Evolutionary conservation across 1,140 invertebrate species (phyloP), one percentile per base, ranked within the genome.

Genomic region (Eufriesea mexicana): DNA sequence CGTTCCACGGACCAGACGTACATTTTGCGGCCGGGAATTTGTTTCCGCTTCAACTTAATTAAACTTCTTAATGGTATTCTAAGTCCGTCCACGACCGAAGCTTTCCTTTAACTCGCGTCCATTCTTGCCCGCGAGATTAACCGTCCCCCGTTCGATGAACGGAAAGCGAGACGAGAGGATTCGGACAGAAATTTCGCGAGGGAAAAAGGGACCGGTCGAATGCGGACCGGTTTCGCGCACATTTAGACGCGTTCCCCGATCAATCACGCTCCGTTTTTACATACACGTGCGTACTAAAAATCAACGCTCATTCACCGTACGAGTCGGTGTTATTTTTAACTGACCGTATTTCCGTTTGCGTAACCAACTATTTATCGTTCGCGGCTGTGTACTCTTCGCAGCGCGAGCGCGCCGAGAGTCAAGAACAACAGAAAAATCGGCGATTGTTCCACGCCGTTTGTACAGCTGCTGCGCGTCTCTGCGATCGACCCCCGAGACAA

Each of bases 61-160:
- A 73, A 73, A 79, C 78, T 79, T 79, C 57, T 73, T 79, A 45
- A 79, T 79, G 55, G 57, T 45, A 62, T 73, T 79, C 78, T 18
- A 72, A 73, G 70, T 54, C n/a, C 49, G 25, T n/a, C 59, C 28
- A 51, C 16, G 45, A 51, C 16, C 4, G 49, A 73, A 73, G 62
- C 68, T 79, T 80, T 64, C 78, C 28, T 80, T 80, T 80, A 64
- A 73, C 28, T 73, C 70, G 23, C 55, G 45, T 61, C 55, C 67
- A 57, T 62, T 57, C 55, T 47, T 67, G 54, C 71, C 71, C 72
- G 55, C 55, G 66, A 67, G 61, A 79, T 73, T 64, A 64, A 64
- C 64, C 35, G 20, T 62, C 55, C n/a, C 72, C 71, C 61, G 25
- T 42, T 49, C 78, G 68, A 54, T 16, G 25, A 45, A 7, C 25